Percentiles rank a stretch among this genome's conserved stretches.
phyloP scores from a whole-genome alignment of 2,888 invertebrate genomes.

The Volucella bombylans region DNA sequence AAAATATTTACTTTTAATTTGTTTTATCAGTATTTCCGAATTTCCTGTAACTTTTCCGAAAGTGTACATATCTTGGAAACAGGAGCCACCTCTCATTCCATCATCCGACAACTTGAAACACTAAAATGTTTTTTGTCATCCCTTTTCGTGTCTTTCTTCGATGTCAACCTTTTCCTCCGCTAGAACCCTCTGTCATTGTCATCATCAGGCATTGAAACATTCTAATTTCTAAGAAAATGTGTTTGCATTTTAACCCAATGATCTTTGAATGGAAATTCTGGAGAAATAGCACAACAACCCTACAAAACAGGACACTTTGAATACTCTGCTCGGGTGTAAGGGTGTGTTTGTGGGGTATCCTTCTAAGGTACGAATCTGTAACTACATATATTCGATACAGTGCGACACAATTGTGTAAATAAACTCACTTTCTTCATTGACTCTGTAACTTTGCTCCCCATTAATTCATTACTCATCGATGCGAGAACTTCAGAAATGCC shows the following conservation, averaged over 20 bases:
- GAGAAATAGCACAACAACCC: slow-evolving; percentile 1
- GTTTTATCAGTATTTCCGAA: slow-evolving; percentile 54
- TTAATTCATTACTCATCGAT: slow-evolving; percentile 65
- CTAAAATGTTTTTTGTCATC: slow-evolving; percentile 39
- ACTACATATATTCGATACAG: too few species aligned
- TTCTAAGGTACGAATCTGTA: slow-evolving; percentile 24
- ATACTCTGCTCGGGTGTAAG: neutral
- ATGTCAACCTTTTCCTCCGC: slow-evolving; percentile 5
- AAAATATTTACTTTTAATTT: slow-evolving; percentile 65
- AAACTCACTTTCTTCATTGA: slow-evolving; percentile 63
- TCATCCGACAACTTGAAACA: slow-evolving; percentile 38
- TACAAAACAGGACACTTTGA: neutral
- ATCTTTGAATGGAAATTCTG: slow-evolving; percentile 53
- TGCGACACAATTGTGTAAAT: slow-evolving; percentile 51
- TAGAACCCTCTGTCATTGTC: neutral
- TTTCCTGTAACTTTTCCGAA: neutral
- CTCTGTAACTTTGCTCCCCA: slow-evolving; percentile 62
- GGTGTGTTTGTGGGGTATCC: slow-evolving; percentile 32
- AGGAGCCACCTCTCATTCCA: neutral
- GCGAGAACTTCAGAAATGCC: slow-evolving; percentile 46
- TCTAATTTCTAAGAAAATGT: slow-evolving; percentile 63
- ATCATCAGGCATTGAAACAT: slow-evolving; percentile 49
- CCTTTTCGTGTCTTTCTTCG: slow-evolving; percentile 34
- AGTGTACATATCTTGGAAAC: neutral
- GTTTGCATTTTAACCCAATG: slow-evolving; percentile 65